Base-by-base conservation (phyloP, 2,888 invertebrate species). In the Lepidocyrtoides sp. region DNA sequence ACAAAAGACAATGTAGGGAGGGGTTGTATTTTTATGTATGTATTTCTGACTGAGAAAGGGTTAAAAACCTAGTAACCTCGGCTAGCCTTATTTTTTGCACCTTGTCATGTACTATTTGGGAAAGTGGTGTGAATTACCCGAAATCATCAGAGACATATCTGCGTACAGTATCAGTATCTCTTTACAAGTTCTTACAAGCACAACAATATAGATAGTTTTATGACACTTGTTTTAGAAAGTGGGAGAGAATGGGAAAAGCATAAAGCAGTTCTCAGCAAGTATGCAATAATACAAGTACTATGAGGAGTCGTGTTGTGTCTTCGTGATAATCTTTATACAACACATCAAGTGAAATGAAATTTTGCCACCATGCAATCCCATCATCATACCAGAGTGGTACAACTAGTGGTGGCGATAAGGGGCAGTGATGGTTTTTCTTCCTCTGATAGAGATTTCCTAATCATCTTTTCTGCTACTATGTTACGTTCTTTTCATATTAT, bases 11-110 rank as follows among this genome's bases (percentile, higher is more conserved):
- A 17, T 5, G 51, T 17, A 51, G 51, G 51, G 72, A 72, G 36
- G 26, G 23, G 57, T 60, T 60, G 26, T 26, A 23, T 10, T 26
- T 60, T 20, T n/a, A n/a, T 51, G 10, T 2, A 2, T 51, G 20
- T 60, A 60, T 26, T 3, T 23, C 60, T 10, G 10, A 10, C 14
- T 2, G 14, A n/a, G 14, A 69, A 69, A 20, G 69, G 69, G 69
- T 69, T 69, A 69, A 69, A 69, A 36, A 10, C 17, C 69, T 69
- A 41, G 23, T 72, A 72, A 72, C 72, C 48, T 72, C 26, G 23
- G 72, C 23, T 72, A 72, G 48, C 72, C 72, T 12, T 48, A 48
- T 23, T 44, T 44, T 41, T 60, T 60, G 1, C 69, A 69, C 41
- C 41, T 36, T 41, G 2, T 72, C 60, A 23, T 10, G 26, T 12